A percentile compares a stretch with the other conserved stretches of the same genome.
Conservation (phyloP, 2,888 invertebrate species). For the Sinohyriopsis cumingii region DNA sequence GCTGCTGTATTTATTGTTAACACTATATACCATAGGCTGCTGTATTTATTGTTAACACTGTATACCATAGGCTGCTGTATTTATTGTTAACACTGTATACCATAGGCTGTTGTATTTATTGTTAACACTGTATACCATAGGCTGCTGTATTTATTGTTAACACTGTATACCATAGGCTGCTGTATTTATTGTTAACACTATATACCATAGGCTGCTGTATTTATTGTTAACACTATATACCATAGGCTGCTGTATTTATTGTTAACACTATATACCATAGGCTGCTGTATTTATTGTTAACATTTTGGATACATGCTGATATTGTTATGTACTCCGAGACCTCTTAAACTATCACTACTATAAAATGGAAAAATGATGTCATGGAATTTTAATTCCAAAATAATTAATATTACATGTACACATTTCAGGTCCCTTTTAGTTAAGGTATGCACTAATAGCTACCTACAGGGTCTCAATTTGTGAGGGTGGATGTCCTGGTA, state of each 20-base stretch:
- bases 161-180: neutral
- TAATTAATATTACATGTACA: no score
- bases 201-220: neutral
- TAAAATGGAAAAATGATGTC: no score
- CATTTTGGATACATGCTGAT: no score
- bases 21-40: neutral
- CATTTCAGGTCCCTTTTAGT: no score
- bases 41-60: neutral
- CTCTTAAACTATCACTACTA: no score
- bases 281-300: neutral
- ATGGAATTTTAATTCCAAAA: no score
- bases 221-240: neutral
- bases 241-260: neutral
- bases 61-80: neutral
- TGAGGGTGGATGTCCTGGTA: no score
- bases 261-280: neutral
- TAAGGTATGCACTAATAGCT: no score
- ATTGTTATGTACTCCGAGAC: no score
- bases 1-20: neutral
- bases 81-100: neutral
- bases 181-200: conserved; percentile 7
- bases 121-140: conserved; percentile 1
- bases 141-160: conserved; percentile 4
- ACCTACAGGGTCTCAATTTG: no score
- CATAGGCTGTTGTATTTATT: conserved; percentile 1